Evolutionary conservation across 2,888 invertebrate species (phyloP), one percentile per base, ranked within the genome.

Genomic region (Rhagonycha lutea): DNA sequence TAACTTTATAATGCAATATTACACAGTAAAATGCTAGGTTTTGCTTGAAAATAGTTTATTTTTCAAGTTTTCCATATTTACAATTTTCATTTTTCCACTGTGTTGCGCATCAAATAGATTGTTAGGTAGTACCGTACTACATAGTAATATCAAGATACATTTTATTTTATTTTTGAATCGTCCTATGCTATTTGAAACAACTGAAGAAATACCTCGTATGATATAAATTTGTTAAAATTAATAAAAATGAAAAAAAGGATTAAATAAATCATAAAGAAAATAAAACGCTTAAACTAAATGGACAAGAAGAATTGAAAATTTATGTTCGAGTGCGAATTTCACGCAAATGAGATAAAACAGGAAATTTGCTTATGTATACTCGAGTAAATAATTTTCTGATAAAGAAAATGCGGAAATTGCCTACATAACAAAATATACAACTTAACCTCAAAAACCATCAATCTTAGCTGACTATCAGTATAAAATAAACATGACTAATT

Each of bases 331-430:
- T 65, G 71, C 28, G 68, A 68, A 61, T 68, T 72, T 72, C 47
- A 61, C 60, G 68, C 68, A 71, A 72, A 72, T 72, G 71, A 65
- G 63, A 68, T 72, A 72, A 72, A 72, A 68, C 68, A 61, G 18
- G 18, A 72, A 72, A 72, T 72, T 72, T 72, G 72, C 72, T 72
- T 72, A 72, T 72, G 68, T 72, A 67, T 72, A 67, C 72, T 61
- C 60, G 72, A 68, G 68, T 68, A 72, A 68, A 72, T 72, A 68
- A 72, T 72, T 72, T 72, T 68, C 68, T 72, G 72, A 72, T 72
- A 72, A 72, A 72, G 72, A 72, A 72, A 72, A 72, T 60, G 61
- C 72, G 72, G 61, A 68, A 68, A 72, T 68, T 61, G 72, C 61
- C 68, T 61, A 68, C 72, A 72, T 61, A 29, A 68, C 68, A 61